These are phyloP conservation scores for Adrianichthys oophorus DNA, from an alignment of 2,797 vertebrate genomes.

Conservation along the genomic window DNA sequence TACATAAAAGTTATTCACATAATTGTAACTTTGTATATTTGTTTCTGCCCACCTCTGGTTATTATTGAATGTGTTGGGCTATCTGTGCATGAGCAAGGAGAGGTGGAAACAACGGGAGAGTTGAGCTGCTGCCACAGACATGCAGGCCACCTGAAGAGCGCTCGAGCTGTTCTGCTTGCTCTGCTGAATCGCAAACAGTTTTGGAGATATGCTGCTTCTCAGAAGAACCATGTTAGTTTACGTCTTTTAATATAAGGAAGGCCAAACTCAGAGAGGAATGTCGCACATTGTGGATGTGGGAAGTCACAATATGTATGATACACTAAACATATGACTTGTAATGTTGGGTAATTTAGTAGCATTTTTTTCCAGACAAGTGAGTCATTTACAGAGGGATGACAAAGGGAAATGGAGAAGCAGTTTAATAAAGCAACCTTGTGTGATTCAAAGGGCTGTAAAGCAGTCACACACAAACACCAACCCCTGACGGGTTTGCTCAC, in stretches of 20 bases:
- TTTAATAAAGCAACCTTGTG: conserved; percentile 51
- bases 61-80: conserved; percentile 33
- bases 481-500: conserved; percentile 35
- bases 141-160: conserved; percentile 72
- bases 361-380: conserved; percentile 46
- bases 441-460: conserved; percentile 61
- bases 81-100: conserved; percentile 29
- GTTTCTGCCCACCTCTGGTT: conserved; percentile 6
- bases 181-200: conserved; percentile 39
- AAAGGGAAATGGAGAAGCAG: conserved; percentile 46
- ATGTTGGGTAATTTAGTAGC: conserved; percentile 27
- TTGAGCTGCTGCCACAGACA: conserved; percentile 60
- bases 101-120: conserved; percentile 56
- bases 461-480: conserved; percentile 20
- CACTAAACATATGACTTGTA: conserved; percentile 32
- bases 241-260: conserved; percentile 21
- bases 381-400: conserved; percentile 43
- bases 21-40: too few relatives aligned
- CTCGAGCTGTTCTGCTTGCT: conserved; percentile 60
- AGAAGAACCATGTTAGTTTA: neutral
- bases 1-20: too few relatives aligned
- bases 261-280: neutral
- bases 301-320: conserved; percentile 3
- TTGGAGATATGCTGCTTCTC: conserved; percentile 10
- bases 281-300: conserved; percentile 8